Conservation (phyloP, 2,888 invertebrate genomes). For the Rotaria socialis region DNA sequence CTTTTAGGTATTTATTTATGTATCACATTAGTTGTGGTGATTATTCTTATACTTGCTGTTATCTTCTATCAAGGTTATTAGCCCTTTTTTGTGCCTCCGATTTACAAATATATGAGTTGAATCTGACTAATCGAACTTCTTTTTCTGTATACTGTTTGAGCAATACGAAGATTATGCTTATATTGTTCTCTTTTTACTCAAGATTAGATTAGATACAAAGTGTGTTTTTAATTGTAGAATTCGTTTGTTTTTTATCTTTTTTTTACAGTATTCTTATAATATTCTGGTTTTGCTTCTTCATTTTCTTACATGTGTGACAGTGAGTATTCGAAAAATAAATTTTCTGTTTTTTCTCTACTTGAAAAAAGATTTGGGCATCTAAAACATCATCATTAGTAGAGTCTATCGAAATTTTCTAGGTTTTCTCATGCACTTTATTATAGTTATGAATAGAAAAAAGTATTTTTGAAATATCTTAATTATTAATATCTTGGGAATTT, state of each 20-base stretch:
- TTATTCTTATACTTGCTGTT: slow-evolving; percentile 18
- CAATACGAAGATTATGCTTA: background rate
- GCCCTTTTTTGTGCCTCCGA: background rate
- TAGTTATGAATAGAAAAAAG: too few species aligned
- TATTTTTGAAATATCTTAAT: too few species aligned
- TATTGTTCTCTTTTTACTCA: background rate
- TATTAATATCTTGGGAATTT: too few species aligned
- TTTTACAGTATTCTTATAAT: slow-evolving; percentile 4
- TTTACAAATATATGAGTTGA: background rate
- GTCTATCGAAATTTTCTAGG: too few species aligned
- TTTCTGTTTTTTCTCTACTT: background rate
- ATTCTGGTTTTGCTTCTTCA: background rate
- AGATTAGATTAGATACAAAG: background rate
- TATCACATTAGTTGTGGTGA: background rate
- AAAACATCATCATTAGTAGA: too few species aligned
- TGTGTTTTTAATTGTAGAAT: background rate
- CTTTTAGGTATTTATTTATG: background rate
- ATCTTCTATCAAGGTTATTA: slow-evolving; percentile 21
- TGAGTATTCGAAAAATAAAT: background rate
- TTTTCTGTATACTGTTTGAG: background rate
- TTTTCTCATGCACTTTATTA: too few species aligned
- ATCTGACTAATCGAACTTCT: background rate
- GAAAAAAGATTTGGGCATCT: too few species aligned
- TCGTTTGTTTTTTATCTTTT: background rate
- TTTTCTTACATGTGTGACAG: background rate